Evolutionary conservation across 2,888 invertebrate genomes (phyloP), one percentile per base, ranked within the genome.

Genomic region (Parapristionchus giblindavisi): DNA sequence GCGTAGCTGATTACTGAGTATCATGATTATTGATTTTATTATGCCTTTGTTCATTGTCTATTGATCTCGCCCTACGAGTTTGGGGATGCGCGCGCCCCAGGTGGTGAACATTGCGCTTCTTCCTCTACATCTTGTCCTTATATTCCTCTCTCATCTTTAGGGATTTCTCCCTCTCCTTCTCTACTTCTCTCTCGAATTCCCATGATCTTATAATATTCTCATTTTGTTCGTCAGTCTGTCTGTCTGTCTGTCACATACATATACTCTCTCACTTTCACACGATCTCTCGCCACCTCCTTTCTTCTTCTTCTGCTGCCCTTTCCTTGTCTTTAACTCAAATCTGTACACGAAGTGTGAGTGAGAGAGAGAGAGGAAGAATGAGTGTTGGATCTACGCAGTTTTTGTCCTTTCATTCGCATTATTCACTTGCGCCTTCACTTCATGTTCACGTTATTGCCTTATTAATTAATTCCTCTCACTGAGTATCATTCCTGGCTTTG

Each of bases 201-300:
- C 11, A 34, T 60, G n/a, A 21, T 17, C 29, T 27, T 58, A 5
- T 43, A 65, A 43, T 65, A 43, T 65, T 65, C 43, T 43, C 40
- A 65, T 61, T 24, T 32, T 43, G 63, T 43, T 27, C 63, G 63
- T 43, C 63, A 65, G 63, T 40, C 43, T 43, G 63, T 65, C 63
- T 29, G 29, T 40, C 63, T 65, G 56, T 56, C 43, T 43, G 63
- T 43, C 43, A 65, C 40, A 65, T 65, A 27, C 63, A 11, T 27
- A 14, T 36, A 4, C 51, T 34, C 65, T 65, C 52, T 66, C 48
- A 34, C 6, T 14, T 56, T 14, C n/a, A 17, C 56, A 11, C 6
- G n/a, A 51, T 68, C 36, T 68, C 52, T 34, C 66, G 66, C 38
- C 29, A 24, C 3, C 24, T 1, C 6, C 29, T 27, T n/a, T 32